These are phyloP conservation scores for Ochropleura plecta DNA, from an alignment of 2,888 invertebrate species.

Conservation along the genomic window DNA sequence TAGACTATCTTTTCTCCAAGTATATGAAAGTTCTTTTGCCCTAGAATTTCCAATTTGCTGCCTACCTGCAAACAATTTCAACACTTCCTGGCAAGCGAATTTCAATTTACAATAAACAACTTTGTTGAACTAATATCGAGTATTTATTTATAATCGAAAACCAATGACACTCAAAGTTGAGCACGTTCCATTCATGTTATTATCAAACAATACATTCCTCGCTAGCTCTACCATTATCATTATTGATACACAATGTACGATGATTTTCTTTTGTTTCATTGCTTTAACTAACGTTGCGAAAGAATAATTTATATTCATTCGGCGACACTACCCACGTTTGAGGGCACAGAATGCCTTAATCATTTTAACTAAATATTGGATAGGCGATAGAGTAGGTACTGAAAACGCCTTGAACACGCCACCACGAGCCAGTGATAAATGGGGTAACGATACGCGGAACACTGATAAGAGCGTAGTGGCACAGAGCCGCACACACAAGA, in stretches of 20 bases:
- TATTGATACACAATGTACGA: not conserved
- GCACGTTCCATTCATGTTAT: slow-evolving; percentile 27
- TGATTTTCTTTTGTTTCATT: slow-evolving; percentile 15
- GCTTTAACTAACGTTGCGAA: not conserved
- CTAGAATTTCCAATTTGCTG: not conserved
- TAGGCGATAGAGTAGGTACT: slow-evolving; percentile 49
- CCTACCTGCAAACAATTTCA: not conserved
- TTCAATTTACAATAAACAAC: slow-evolving; percentile 2
- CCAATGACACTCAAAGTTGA: slow-evolving; percentile 32
- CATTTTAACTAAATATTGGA: slow-evolving; percentile 44
- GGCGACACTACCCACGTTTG: slow-evolving; percentile 2
- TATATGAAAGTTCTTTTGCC: not conserved
- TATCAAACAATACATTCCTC: slow-evolving; percentile 43
- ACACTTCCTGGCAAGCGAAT: slow-evolving; percentile 1
- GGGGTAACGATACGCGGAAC: slow-evolving; percentile 64
- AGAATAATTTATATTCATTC: not conserved
- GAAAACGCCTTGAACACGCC: slow-evolving; percentile 64
- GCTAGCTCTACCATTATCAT: slow-evolving; percentile 6
- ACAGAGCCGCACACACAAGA: slow-evolving; percentile 46
- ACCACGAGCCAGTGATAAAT: slow-evolving; percentile 65
- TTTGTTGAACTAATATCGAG: slow-evolving; percentile 24
- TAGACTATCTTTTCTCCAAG: not conserved
- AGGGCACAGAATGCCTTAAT: slow-evolving; percentile 13
- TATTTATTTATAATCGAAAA: slow-evolving; percentile 33
- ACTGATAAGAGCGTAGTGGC: slow-evolving; percentile 65